These are phyloP conservation scores for Lypha dubia DNA, from an alignment of 2,888 invertebrate genomes.

Conservation along the genomic window DNA sequence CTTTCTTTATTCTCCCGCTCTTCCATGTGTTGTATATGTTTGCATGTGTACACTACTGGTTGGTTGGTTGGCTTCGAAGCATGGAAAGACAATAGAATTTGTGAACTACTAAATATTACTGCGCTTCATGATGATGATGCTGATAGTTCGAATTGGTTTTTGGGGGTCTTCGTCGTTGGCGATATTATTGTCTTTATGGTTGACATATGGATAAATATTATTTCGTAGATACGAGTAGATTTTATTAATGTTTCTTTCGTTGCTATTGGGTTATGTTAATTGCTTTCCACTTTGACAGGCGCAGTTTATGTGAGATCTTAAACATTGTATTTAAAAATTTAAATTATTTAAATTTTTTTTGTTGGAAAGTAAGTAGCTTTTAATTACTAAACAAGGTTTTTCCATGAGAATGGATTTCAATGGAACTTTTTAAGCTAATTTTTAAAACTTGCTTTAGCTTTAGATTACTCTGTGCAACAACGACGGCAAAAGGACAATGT, in stretches of 20 bases:
- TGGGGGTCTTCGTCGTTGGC: constrained; percentile 75
- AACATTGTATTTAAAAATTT: constrained; percentile 22
- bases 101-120: constrained; percentile 45
- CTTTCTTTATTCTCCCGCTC: constrained; percentile 66
- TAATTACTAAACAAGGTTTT: too few relatives aligned
- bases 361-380: too few relatives aligned
- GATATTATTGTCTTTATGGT: constrained; percentile 77
- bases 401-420: too few relatives aligned
- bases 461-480: too few relatives aligned
- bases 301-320: constrained; percentile 63
- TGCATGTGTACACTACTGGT: neutral
- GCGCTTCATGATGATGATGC: constrained; percentile 1
- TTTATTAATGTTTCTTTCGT: constrained; percentile 40
- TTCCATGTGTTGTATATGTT: neutral
- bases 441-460: too few relatives aligned
- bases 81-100: constrained; percentile 48
- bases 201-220: constrained; percentile 75
- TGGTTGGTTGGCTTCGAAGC: neutral
- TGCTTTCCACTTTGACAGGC: constrained; percentile 70
- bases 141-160: constrained; percentile 32
- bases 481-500: too few relatives aligned
- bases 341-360: neutral
- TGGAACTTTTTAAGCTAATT: too few relatives aligned
- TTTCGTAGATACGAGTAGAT: constrained; percentile 66
- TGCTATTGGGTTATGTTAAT: constrained; percentile 67